These are phyloP conservation scores for Caenorhabditis brenneri DNA, from an alignment of 1,140 invertebrate genomes.

Conservation along the genomic window DNA sequence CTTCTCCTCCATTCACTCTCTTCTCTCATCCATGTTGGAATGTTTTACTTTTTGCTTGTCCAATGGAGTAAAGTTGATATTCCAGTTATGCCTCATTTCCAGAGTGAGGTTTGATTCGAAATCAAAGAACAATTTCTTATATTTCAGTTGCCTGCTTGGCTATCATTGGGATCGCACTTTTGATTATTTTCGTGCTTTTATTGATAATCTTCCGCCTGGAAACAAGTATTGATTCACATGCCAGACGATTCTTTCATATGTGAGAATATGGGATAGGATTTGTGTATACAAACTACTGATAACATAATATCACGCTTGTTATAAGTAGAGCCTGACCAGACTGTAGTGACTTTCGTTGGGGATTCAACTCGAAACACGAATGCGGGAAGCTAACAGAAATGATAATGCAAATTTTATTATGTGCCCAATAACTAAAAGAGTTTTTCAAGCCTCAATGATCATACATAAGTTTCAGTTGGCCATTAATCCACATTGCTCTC, in stretches of 20 bases:
- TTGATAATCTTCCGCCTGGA: not conserved
- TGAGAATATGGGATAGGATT: not conserved
- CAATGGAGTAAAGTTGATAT: slow-evolving; percentile 9
- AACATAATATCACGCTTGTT: too few species aligned
- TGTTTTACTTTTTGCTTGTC: not conserved
- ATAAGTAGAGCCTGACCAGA: too few species aligned
- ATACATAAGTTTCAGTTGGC: not conserved
- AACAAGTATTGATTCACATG: not conserved
- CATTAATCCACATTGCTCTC: not conserved
- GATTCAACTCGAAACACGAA: too few species aligned
- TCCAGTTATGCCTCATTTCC: not conserved
- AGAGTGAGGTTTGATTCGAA: not conserved
- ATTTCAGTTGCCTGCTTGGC: not conserved
- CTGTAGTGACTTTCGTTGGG: too few species aligned
- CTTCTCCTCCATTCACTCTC: not conserved
- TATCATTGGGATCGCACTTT: not conserved
- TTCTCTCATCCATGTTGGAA: not conserved
- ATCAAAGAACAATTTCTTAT: too few species aligned
- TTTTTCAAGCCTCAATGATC: not conserved
- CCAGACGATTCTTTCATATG: slow-evolving; percentile 3
- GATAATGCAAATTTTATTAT: too few species aligned
- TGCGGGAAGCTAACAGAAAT: too few species aligned
- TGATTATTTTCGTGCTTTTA: not conserved
- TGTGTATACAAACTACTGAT: not conserved
- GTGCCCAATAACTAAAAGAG: too few species aligned